These are phyloP conservation scores for Erebia ligea DNA, from an alignment of 2,888 invertebrate genomes.

Conservation along the genomic window DNA sequence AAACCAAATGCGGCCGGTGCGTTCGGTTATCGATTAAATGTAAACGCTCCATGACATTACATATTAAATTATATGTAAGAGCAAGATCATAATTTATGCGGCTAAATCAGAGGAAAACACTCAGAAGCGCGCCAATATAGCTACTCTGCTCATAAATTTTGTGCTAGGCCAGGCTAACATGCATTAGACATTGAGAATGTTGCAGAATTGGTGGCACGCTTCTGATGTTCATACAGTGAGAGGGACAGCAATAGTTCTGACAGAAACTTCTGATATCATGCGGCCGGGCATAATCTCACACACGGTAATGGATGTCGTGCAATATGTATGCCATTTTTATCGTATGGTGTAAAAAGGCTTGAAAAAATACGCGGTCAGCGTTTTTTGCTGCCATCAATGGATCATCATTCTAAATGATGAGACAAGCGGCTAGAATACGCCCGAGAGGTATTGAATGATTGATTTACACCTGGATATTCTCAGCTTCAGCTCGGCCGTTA, in stretches of 20 bases:
- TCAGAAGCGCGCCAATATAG: no score
- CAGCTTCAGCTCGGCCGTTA: slow-evolving; percentile 12
- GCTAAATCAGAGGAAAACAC: no score
- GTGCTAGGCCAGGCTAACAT: no score
- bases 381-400: slow-evolving; percentile 41
- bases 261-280: no score
- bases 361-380: slow-evolving; percentile 35
- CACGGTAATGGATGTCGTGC: slow-evolving; percentile 5
- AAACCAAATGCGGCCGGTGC: no score
- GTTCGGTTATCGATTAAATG: no score
- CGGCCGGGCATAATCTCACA: neutral
- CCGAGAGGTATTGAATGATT: slow-evolving; percentile 38
- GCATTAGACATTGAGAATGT: no score
- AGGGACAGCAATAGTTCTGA: no score
- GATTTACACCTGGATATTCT: slow-evolving; percentile 36
- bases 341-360: slow-evolving; percentile 30
- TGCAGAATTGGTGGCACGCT: no score
- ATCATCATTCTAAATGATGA: slow-evolving; percentile 39
- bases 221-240: no score
- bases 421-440: slow-evolving; percentile 35
- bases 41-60: neutral
- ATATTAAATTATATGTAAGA: slow-evolving; percentile 4
- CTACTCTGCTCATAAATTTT: neutral
- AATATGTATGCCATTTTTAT: neutral
- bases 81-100: neutral